Evolutionary conservation across 2,113 vertebrate genomes (phyloP).

Genomic region (Syngnathus scovelli): DNA sequence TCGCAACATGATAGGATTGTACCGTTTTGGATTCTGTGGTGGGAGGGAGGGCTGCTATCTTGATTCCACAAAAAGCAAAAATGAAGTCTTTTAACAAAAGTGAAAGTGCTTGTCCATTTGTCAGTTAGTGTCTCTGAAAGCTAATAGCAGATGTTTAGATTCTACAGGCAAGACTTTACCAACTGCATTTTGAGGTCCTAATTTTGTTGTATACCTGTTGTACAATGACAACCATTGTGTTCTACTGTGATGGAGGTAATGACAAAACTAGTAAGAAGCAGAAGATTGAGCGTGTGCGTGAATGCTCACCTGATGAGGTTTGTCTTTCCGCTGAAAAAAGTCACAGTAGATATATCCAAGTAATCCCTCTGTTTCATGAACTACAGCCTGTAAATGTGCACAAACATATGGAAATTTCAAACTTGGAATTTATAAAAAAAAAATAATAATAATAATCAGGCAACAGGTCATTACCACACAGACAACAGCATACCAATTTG

Average conservation of each 20-base stretch:
- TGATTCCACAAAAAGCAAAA: not conserved
- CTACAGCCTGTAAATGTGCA: slow-evolving; percentile 78
- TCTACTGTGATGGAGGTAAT: not conserved
- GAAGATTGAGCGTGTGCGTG: not conserved
- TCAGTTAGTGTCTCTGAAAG: not conserved
- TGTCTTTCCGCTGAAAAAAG: slow-evolving; percentile 86
- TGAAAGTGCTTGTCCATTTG: not conserved
- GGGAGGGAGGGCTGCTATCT: too few species aligned
- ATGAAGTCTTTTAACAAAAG: not conserved
- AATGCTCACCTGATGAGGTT: slow-evolving; percentile 87
- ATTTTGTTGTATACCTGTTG: too few species aligned
- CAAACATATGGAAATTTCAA: slow-evolving; percentile 5
- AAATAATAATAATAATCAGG: too few species aligned
- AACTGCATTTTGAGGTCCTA: not conserved
- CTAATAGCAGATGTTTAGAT: not conserved
- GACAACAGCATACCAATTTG: slow-evolving; percentile 78
- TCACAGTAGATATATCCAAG: slow-evolving; percentile 97
- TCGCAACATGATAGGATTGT: not conserved
- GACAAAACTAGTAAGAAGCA: not conserved
- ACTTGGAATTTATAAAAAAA: not conserved
- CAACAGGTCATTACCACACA: not conserved
- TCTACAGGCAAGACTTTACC: not conserved
- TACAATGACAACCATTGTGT: not conserved
- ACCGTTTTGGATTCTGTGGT: too few species aligned
- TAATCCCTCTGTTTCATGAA: slow-evolving; percentile 90